A percentile compares a stretch with the other conserved stretches of the same genome.
These are phyloP conservation scores for Copidosoma floridanum DNA, from an alignment of 1,140 invertebrate genomes.

Conservation along the genomic window DNA sequence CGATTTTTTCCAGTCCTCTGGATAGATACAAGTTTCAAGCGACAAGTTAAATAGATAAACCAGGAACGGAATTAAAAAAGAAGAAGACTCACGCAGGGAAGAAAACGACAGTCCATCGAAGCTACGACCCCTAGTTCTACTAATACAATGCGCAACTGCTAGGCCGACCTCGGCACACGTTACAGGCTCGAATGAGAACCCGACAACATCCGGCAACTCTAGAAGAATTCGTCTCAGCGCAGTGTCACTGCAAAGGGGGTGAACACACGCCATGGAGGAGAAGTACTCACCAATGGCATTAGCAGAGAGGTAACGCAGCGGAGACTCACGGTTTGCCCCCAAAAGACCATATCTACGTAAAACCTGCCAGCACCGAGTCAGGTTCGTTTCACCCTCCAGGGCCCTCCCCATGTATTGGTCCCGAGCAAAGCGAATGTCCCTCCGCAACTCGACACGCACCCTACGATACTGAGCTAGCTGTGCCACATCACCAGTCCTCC, in stretches of 20 bases:
- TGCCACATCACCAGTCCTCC: background rate
- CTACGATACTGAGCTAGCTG: background rate
- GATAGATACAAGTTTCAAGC: background rate
- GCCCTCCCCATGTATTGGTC: background rate
- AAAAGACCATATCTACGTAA: background rate
- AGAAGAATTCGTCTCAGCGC: background rate
- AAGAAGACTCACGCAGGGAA: background rate
- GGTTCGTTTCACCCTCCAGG: background rate
- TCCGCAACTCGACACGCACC: background rate
- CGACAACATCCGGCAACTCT: background rate
- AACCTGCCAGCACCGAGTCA: background rate
- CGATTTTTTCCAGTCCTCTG: background rate
- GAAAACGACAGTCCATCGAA: background rate
- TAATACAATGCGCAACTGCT: background rate
- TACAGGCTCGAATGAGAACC: background rate
- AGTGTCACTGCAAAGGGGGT: background rate
- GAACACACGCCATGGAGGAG: background rate
- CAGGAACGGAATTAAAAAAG: background rate
- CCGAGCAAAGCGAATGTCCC: background rate
- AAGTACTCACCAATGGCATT: background rate
- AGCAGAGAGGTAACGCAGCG: background rate
- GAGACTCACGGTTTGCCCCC: background rate
- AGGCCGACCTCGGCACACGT: background rate
- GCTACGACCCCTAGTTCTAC: background rate
- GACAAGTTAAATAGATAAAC: background rate